Percentiles rank a stretch among this genome's conserved stretches.
These are phyloP conservation scores for Aphelocoma californica DNA, from an alignment of 2,797 vertebrate species.

Conservation along the genomic window DNA sequence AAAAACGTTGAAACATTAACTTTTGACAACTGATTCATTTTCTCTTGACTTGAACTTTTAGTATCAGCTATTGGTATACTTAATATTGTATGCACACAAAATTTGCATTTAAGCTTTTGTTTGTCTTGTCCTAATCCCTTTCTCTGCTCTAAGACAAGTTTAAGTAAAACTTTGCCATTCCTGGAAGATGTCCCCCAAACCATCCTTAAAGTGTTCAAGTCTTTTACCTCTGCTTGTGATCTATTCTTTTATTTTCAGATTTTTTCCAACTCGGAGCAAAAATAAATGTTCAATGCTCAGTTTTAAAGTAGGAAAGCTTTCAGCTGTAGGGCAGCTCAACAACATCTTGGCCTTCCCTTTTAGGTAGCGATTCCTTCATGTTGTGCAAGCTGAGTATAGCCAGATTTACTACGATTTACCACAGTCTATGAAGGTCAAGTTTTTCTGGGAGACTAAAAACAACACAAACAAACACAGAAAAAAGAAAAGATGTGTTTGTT, in stretches of 20 bases:
- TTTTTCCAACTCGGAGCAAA: not conserved
- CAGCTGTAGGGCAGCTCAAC: not conserved
- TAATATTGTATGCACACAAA: not conserved
- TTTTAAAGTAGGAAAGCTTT: not conserved
- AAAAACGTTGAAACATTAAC: not conserved
- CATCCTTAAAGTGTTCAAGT: not conserved
- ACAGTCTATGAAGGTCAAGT: not conserved
- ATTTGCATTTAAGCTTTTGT: not conserved
- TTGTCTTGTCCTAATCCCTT: not conserved
- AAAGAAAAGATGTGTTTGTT: not conserved
- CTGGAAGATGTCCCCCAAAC: not conserved
- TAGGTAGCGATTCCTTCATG: not conserved
- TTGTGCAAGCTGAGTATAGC: not conserved
- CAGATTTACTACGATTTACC: not conserved
- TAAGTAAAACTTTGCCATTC: not conserved
- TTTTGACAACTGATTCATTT: conserved; percentile 19
- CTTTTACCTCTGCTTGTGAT: not conserved
- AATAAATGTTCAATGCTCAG: not conserved
- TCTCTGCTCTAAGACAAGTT: not conserved
- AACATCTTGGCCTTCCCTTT: not conserved
- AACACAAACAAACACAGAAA: fast-evolving
- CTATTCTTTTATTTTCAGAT: not conserved
- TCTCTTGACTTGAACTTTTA: not conserved
- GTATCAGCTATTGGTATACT: not conserved
- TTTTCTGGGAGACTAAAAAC: not conserved